Evolutionary conservation across 2,888 invertebrate species (phyloP), one percentile per base, ranked within the genome.

Genomic region (Cephus runcator): DNA sequence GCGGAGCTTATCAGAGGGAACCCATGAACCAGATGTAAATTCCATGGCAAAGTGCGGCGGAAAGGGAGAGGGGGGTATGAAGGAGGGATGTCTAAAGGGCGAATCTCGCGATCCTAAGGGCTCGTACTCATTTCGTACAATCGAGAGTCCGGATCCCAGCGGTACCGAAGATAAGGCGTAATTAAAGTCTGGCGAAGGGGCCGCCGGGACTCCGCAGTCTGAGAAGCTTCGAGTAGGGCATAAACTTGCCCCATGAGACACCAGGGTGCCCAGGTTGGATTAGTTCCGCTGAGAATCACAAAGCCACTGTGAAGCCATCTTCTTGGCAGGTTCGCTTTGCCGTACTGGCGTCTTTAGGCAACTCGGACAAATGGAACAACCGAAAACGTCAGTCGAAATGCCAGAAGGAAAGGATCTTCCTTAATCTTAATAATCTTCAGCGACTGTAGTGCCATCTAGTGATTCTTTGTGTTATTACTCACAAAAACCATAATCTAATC

Each of bases 351-450:
- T 34, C 79, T 75, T 79, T 74, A 78, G 76, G 76, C 73, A 71
- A 71, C 11, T n/a, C 31, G 56, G 56, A 23, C 1, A 56, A 23
- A 23, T 56, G 56, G 23, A 56, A 23, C 23, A 1, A 6, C 6
- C 23, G 15, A 40, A 23, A 40, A 40, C 40, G 23, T 40, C 15
- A 40, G 23, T 6, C 23, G 23, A 23, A 56, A 56, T 56, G 9
- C 9, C 71, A 34, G 33, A 34, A 71, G 23, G 71, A 71, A 79
- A 78, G 84, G 83, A 86, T 84, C 81, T 83, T 83, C 80, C 82
- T 85, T 88, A 86, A 87, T 88, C 86, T 87, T 84, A 85, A 84
- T 87, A 85, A 88, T 87, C 84, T 87, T 84, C 83, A 80, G 75
- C 80, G 84, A 82, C 84, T 86, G 83, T 76, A 75, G 15, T 56